Conservation (phyloP, 2,888 invertebrate species). For the Cheilosia variabilis region DNA sequence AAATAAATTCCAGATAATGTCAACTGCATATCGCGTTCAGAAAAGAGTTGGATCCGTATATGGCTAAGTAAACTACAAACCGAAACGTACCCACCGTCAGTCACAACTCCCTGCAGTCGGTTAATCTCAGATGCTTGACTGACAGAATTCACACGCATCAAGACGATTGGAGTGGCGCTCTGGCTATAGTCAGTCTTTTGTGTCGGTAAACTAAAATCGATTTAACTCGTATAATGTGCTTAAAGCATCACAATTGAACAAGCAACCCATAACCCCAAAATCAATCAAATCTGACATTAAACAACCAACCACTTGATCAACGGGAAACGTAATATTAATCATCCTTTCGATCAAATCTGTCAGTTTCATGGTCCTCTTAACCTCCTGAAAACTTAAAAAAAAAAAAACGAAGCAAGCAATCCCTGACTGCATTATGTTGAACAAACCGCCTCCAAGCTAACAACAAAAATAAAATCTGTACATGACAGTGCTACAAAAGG, state of each 20-base stretch:
- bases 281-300: constrained; percentile 44
- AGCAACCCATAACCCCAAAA: constrained; percentile 3
- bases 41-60: too few relatives aligned
- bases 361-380: constrained; percentile 31
- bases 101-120: too few relatives aligned
- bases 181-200: too few relatives aligned
- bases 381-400: constrained; percentile 14
- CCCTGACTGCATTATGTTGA: constrained; percentile 34
- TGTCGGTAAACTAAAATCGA: too few relatives aligned
- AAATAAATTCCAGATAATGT: too few relatives aligned
- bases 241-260: neutral
- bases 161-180: too few relatives aligned
- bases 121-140: too few relatives aligned
- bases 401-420: neutral
- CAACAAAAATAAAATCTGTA: constrained; percentile 42
- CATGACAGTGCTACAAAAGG: constrained; percentile 33
- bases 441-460: constrained; percentile 49
- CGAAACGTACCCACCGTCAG: too few relatives aligned
- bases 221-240: neutral
- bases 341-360: constrained; percentile 58
- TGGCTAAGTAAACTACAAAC: too few relatives aligned
- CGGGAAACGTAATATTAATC: constrained; percentile 15
- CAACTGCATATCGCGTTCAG: too few relatives aligned
- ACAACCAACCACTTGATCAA: constrained; percentile 41
- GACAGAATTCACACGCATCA: too few relatives aligned